Evolutionary conservation across 2,797 vertebrate species (phyloP).

Genomic region (Squalus acanthias): DNA sequence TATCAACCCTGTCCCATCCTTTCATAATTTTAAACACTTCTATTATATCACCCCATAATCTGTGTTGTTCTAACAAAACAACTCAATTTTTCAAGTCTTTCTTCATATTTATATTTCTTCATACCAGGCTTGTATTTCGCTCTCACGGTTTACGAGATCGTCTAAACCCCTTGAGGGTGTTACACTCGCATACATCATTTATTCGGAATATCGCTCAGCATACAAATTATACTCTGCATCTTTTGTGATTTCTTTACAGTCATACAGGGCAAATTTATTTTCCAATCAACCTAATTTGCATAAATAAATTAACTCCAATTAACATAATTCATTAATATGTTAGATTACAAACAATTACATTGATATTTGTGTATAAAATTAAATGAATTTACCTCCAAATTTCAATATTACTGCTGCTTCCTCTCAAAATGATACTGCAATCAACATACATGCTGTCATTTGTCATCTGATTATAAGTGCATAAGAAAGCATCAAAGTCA

Average conservation of each 20-base stretch:
- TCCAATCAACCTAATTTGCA: slow-evolving; percentile 33
- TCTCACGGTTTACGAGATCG: background rate
- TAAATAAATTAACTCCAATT: slow-evolving; percentile 35
- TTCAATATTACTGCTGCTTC: slow-evolving; percentile 19
- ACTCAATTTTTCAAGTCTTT: background rate
- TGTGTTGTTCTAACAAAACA: background rate
- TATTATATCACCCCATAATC: background rate
- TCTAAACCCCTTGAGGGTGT: slow-evolving; percentile 28
- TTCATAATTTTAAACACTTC: background rate
- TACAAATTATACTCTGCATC: slow-evolving; percentile 28
- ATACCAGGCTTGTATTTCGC: background rate
- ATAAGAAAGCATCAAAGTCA: background rate
- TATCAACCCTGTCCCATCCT: background rate
- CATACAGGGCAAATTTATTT: slow-evolving; percentile 13
- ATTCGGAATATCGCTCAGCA: background rate
- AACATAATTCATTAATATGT: slow-evolving; percentile 34
- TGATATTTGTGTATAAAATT: slow-evolving; percentile 33
- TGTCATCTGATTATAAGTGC: slow-evolving; percentile 11
- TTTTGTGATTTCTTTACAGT: slow-evolving; percentile 32
- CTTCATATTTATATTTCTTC: slow-evolving; percentile 17
- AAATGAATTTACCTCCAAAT: slow-evolving; percentile 33
- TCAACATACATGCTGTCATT: background rate
- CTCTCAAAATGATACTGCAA: background rate
- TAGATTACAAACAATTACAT: slow-evolving; percentile 31
- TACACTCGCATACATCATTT: slow-evolving; percentile 24